Conservation (phyloP, 2,888 invertebrate species). For the Sthenelais limicola region DNA sequence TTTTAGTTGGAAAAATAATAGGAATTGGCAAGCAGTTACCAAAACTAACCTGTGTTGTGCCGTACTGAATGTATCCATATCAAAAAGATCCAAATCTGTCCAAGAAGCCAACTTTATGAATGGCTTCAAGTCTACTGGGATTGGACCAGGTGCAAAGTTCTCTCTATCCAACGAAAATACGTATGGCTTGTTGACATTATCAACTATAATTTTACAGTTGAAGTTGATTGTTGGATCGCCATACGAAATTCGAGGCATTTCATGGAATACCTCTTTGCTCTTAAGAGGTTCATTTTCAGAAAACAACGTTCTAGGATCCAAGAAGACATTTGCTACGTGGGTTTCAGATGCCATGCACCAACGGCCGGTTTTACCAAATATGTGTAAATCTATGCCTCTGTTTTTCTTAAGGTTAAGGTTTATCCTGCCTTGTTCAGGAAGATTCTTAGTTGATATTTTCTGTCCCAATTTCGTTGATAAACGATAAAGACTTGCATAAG, state of each 20-base stretch:
- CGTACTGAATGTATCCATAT: constrained; percentile 1
- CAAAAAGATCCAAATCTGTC: constrained; percentile 7
- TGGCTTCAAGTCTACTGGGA: constrained; percentile 12
- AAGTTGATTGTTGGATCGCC: constrained; percentile 14
- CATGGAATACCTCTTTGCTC: background rate
- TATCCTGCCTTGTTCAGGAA: background rate
- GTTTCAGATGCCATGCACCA: background rate
- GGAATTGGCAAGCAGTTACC: no score
- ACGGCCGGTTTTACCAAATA: constrained; percentile 10
- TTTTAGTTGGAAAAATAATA: no score
- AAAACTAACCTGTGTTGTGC: constrained; percentile 20
- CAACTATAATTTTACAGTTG: background rate
- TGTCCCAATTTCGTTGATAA: background rate
- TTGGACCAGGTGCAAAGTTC: background rate
- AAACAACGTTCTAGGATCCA: constrained; percentile 18
- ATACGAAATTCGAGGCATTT: constrained; percentile 6
- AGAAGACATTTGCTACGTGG: constrained; percentile 14
- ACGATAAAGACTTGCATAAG: constrained; percentile 1
- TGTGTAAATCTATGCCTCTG: constrained; percentile 23
- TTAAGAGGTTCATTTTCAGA: background rate
- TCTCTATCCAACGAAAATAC: constrained; percentile 6
- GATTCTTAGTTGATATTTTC: background rate
- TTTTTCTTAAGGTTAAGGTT: constrained; percentile 16
- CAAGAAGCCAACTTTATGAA: constrained; percentile 12
- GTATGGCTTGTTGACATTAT: background rate